Evolutionary conservation across 2,797 vertebrate genomes (phyloP).

Genomic region (Sebastiscus albofasciatus): DNA sequence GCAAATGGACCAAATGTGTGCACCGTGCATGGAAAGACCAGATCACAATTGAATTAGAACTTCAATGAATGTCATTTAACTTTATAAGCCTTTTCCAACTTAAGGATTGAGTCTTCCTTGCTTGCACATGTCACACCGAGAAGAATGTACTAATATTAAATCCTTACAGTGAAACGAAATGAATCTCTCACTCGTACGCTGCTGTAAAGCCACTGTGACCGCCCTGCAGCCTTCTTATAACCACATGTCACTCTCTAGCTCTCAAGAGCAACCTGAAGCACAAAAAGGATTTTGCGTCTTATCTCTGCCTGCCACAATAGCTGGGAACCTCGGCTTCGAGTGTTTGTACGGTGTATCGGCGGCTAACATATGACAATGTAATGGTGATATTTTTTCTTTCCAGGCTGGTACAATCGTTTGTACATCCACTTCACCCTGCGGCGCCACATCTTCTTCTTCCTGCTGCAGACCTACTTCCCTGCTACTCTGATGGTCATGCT

Average conservation of each 20-base stretch:
- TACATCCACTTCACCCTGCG: slow-evolving; percentile 97
- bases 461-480: slow-evolving; percentile 97
- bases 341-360: slow-evolving; percentile 25
- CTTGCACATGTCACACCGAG: slow-evolving; percentile 14
- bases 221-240: slow-evolving; percentile 24
- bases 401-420: slow-evolving; percentile 98
- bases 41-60: slow-evolving; percentile 29
- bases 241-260: slow-evolving; percentile 35
- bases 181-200: slow-evolving; percentile 37
- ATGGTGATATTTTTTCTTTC: slow-evolving; percentile 31
- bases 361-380: slow-evolving; percentile 19
- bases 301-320: slow-evolving; percentile 52
- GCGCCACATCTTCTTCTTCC: slow-evolving; percentile 98
- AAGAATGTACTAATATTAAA: slow-evolving; percentile 32
- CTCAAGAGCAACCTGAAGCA: slow-evolving; percentile 45
- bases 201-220: slow-evolving; percentile 35
- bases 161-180: slow-evolving; percentile 36
- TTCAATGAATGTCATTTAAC: slow-evolving; percentile 30
- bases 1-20: not conserved
- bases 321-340: slow-evolving; percentile 27
- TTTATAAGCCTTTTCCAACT: slow-evolving; percentile 15
- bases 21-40: not conserved
- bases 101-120: not conserved
- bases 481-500: slow-evolving; percentile 97
- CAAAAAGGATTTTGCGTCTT: slow-evolving; percentile 52